Base-by-base conservation (phyloP, 2,888 invertebrate genomes). In the Parnassius smintheus region DNA sequence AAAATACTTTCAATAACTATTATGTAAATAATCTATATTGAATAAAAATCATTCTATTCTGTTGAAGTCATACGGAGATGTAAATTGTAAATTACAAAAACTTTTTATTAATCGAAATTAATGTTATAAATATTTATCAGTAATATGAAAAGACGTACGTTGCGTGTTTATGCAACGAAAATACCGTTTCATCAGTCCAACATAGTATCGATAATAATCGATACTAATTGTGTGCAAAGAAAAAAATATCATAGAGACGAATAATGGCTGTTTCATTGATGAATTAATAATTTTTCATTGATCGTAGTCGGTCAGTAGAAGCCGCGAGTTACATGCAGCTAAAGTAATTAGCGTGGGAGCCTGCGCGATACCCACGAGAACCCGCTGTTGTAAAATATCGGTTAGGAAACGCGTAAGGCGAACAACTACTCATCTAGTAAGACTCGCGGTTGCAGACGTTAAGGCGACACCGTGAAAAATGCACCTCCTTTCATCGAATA, bases 291-390 rank as follows among this genome's bases (percentile, higher is more conserved):
- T 58, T 58, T 35, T 62, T 62, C 62, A 62, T 62, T 62, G 62
- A 62, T 62, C 53, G 58, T 46, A 45, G 56, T 48, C 22, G 13
- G 57, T 12, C 50, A 45, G 45, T 55, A 45, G 55, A 55, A 59
- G 62, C 59, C 62, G 55, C 55, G 61, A 56, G 58, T 48, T 58
- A 55, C 62, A 59, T 59, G 59, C 51, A 55, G 54, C 55, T 13
- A 49, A 63, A 65, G 75, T 83, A 87, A 89, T 88, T 84, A 86
- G 82, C 87, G 89, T 90, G 88, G 86, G 89, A 89, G 82, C 74
- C 74, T 69, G 68, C 69, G 72, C 66, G 68, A 76, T 88, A 89
- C 89, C 80, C 90, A 89, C 88, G 86, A 76, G 75, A 75, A 75
- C 71, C 75, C 70, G 61, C 13, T 77, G 77, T 81, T 82, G 82